Evolutionary conservation across 2,888 invertebrate species (phyloP), one percentile per base, ranked within the genome.

Genomic region (Ophion obscuratus): DNA sequence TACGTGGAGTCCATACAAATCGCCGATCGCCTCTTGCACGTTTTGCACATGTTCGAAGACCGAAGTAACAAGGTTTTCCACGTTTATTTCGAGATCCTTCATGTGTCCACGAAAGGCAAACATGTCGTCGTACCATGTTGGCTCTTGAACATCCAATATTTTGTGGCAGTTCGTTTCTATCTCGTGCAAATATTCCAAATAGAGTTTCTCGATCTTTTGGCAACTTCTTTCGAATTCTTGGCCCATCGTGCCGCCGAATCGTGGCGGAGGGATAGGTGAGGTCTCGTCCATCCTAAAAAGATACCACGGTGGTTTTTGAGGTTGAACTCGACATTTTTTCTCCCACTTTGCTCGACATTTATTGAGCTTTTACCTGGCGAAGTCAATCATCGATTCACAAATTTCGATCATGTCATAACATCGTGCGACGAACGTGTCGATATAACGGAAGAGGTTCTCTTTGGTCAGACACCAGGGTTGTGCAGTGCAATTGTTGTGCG

Each of bases 361-460:
- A 6, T 27, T 3, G 61, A 14, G 36, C 59, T 59, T 86, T 87
- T 93, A 96, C 94, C 97, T 96, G 3, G 97, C 98, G 94, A 98
- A 98, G 81, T 97, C 97, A 84, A 97, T 96, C 97, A 98, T 98
- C 76, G 97, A 96, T 90, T 98, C 97, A 92, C 98, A 98, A 24
- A 98, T 97, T 94, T 98, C 97, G 71, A 98, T 95, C 94, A 98
- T 96, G 94, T 98, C 98, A 85, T 96, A 96, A 89, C 98, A 97
- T 75, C 98, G 95, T 93, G 97, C 97, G 47, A 97, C 96, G 92
- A 98, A 98, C 0, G 97, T 97, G 93, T 98, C 97, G 17, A 98
- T 95, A 91, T 98, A 97, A 91, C 97, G 97, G 92, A 98, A 98
- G 88, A 98, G 97, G 3, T 96, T 96, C n/a, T 97, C 96, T 64